Evolutionary conservation across 2,797 vertebrate genomes (phyloP).

Genomic region (Amblyraja radiata): DNA sequence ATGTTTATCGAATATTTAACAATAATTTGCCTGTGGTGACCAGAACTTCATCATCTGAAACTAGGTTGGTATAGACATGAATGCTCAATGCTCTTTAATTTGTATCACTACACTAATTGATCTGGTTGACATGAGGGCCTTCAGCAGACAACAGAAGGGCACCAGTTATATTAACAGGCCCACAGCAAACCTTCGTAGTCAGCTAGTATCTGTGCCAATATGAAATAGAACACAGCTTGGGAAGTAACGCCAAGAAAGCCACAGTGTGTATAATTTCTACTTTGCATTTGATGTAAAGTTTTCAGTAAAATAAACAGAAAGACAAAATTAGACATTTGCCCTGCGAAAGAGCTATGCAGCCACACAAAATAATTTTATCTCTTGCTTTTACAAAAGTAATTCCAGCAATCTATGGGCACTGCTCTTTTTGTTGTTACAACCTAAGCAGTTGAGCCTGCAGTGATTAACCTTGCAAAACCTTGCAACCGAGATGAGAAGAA

Average conservation of each 20-base stretch:
- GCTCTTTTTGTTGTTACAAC: neutral
- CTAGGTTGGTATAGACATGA: too few relatives aligned
- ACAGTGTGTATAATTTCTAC: neutral
- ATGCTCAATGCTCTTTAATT: neutral
- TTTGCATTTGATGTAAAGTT: neutral
- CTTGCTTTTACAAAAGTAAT: too few relatives aligned
- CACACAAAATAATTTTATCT: too few relatives aligned
- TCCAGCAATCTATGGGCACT: neutral
- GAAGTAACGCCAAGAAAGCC: neutral
- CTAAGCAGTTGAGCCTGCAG: neutral
- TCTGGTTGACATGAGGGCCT: neutral
- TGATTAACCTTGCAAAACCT: neutral
- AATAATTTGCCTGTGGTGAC: neutral
- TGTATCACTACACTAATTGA: neutral
- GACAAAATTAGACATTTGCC: neutral
- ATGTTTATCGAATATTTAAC: neutral
- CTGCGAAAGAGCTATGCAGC: neutral
- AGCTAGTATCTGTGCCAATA: neutral
- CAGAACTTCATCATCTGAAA: neutral
- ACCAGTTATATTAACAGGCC: neutral
- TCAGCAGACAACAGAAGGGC: neutral
- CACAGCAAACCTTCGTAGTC: neutral
- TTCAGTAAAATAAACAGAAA: neutral
- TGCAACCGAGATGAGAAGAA: too few relatives aligned
- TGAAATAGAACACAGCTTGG: neutral